These are phyloP conservation scores for Dunckerocampus dactyliophorus DNA, from an alignment of 2,113 vertebrate genomes.

Conservation along the genomic window DNA sequence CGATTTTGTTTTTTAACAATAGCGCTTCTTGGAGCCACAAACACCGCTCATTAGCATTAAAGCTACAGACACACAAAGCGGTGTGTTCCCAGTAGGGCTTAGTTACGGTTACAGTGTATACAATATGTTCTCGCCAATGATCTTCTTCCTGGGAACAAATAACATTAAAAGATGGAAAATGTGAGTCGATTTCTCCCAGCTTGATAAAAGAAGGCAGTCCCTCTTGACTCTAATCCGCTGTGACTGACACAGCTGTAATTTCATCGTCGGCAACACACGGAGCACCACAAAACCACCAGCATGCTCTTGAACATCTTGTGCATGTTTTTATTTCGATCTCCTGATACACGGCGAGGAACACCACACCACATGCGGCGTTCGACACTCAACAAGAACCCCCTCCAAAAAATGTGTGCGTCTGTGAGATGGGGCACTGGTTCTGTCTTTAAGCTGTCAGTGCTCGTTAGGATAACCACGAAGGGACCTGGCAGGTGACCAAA, in stretches of 20 bases:
- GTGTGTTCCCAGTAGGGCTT: too few species aligned
- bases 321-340: not conserved
- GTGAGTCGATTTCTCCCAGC: not conserved
- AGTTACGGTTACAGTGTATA: too few species aligned
- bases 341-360: not conserved
- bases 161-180: not conserved
- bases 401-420: not conserved
- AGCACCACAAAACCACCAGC: not conserved
- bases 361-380: not conserved
- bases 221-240: not conserved
- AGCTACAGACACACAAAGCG: too few species aligned
- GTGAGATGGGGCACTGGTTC: not conserved
- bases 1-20: too few species aligned
- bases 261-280: not conserved
- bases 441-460: constrained; percentile 58
- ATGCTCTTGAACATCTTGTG: constrained; percentile 1
- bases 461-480: constrained; percentile 65
- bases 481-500: constrained; percentile 65
- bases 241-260: not conserved
- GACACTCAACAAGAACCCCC: not conserved
- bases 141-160: not conserved
- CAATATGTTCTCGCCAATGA: too few species aligned
- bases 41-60: too few species aligned
- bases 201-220: not conserved
- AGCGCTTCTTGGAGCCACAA: too few species aligned